phyloP scores from a whole-genome alignment of 2,113 vertebrate genomes.

The Hemiscyllium ocellatum region DNA sequence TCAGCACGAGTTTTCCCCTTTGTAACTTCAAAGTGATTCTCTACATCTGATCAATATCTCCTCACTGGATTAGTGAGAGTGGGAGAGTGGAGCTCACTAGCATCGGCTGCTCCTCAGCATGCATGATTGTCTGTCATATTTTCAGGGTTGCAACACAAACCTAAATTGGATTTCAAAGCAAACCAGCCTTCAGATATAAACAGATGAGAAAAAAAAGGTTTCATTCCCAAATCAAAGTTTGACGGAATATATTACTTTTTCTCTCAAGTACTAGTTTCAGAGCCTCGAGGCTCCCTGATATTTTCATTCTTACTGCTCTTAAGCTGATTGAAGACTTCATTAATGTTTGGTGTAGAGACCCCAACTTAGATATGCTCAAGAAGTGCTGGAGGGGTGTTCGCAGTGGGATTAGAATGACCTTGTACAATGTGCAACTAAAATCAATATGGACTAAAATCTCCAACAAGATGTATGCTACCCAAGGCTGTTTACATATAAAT shows the following conservation, averaged over 20 bases:
- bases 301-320: background rate
- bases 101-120: background rate
- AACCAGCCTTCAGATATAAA: background rate
- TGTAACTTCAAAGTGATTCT: background rate
- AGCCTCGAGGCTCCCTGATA: background rate
- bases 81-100: background rate
- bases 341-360: background rate
- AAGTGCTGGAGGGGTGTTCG: background rate
- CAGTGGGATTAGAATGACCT: background rate
- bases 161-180: background rate
- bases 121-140: background rate
- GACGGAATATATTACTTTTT: background rate
- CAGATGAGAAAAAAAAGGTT: background rate
- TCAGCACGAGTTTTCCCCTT: background rate
- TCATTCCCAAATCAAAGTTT: background rate
- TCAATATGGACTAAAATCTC: background rate
- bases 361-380: background rate
- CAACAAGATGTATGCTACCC: background rate
- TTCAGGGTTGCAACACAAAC: background rate
- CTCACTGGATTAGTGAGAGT: background rate
- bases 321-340: constrained; percentile 4
- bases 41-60: background rate
- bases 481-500: background rate
- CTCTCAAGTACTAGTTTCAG: background rate
- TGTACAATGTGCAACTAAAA: background rate